Evolutionary conservation across 2,888 invertebrate genomes (phyloP), one percentile per base, ranked within the genome.

Genomic region (Notocelia uddmanniana): DNA sequence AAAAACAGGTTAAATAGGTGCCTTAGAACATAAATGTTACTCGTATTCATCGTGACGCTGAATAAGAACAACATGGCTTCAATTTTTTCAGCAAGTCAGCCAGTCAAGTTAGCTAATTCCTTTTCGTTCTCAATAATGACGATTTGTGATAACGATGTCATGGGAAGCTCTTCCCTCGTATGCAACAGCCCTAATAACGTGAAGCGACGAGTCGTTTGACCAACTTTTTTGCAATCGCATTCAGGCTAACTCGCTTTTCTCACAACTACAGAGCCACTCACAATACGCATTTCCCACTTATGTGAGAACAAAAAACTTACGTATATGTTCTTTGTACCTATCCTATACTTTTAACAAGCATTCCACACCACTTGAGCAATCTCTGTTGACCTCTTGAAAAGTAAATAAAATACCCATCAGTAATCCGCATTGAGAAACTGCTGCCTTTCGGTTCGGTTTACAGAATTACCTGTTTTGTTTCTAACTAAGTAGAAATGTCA

Each of bases 141-240:
- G 19, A 21, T 64, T 64, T 52, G 34, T 52, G 63, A 34, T 52
- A 23, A 64, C 37, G 21, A 23, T 11, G 52, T 63, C 50, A 34
- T 68, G 68, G 58, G 58, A 57, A 58, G 48, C n/a, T 58, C 18
- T 67, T 19, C 37, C 54, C 15, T 60, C 54, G 54, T 45, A 45
- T 34, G 67, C 67, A 55, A 15, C 41, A 48, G 34, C 45, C 54
- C 67, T 71, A 66, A 67, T 68, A 48, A 37, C 23, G 31, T 64
- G 63, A 48, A 13, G 55, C 57, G 70, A 62, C 48, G 54, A 60
- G 34, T 45, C 60, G 57, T 68, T 62, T 72, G 72, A 72, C 72
- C 72, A 68, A 72, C 72, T 72, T 72, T 70, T 72, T 68, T 72
- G 72, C 72, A 72, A 72, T 68, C 62, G 37, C 68, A 62, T 72